Evolutionary conservation across 2,797 vertebrate species (phyloP).

Genomic region (Malurus leucopterus): DNA sequence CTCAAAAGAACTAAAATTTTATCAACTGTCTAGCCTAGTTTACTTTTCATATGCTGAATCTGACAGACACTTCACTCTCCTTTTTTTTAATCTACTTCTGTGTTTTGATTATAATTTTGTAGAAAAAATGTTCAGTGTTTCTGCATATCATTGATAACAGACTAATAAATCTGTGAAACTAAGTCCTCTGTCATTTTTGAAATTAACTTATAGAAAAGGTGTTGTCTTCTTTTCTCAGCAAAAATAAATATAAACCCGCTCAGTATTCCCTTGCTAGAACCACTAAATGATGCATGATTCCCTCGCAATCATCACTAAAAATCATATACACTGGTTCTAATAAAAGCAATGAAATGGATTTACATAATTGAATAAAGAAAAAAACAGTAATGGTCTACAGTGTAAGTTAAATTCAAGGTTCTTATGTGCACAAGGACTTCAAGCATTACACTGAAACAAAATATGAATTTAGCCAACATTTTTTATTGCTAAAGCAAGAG

Average conservation of each 20-base stretch:
- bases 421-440: background rate
- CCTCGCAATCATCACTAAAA: background rate
- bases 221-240: background rate
- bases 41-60: background rate
- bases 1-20: background rate
- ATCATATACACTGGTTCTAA: background rate
- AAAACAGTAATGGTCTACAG: background rate
- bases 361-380: background rate
- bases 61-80: background rate
- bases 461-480: slow-evolving; percentile 16
- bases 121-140: background rate
- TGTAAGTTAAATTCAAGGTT: background rate
- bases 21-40: background rate
- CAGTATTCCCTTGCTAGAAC: background rate
- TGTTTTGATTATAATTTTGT: background rate
- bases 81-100: background rate
- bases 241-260: background rate
- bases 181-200: background rate
- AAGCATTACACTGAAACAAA: slow-evolving; percentile 24
- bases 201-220: background rate
- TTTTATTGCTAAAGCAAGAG: slow-evolving; percentile 53
- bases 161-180: background rate
- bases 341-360: background rate
- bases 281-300: background rate
- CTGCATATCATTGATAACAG: background rate